Percentiles rank a stretch among this genome's conserved stretches.
Conservation (phyloP, 2,888 invertebrate genomes). For the Scaptodrosophila latifasciaeformis region DNA sequence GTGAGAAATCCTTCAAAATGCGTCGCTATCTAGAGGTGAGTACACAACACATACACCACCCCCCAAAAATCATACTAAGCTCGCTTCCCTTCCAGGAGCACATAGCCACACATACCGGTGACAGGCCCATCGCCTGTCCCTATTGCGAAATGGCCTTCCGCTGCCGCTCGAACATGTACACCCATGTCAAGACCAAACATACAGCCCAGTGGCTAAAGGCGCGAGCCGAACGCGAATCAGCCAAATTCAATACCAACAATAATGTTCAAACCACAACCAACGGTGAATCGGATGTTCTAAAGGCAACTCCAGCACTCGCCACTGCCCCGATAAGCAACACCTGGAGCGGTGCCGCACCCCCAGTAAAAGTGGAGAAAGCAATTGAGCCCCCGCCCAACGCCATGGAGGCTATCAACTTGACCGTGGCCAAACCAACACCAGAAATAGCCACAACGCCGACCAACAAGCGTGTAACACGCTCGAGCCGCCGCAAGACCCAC, state of each 20-base stretch:
- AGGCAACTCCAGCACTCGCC: not conserved
- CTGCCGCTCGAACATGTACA: slow-evolving; percentile 60
- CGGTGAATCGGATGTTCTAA: slow-evolving; percentile 9
- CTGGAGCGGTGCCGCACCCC: not conserved
- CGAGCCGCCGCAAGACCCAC: slow-evolving; percentile 56
- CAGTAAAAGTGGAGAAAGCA: not conserved
- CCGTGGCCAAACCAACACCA: slow-evolving; percentile 34
- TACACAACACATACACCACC: too few species aligned
- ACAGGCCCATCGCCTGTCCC: slow-evolving; percentile 51
- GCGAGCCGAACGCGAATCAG: slow-evolving; percentile 54
- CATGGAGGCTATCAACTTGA: slow-evolving; percentile 48
- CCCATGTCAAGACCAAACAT: slow-evolving; percentile 55
- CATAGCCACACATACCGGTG: slow-evolving; percentile 56
- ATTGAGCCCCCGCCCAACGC: too few species aligned
- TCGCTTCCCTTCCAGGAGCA: slow-evolving; percentile 31
- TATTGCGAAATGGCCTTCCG: slow-evolving; percentile 58
- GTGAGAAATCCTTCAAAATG: slow-evolving; percentile 64
- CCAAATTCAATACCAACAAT: slow-evolving; percentile 42
- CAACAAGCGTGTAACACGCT: slow-evolving; percentile 35
- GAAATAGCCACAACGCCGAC: slow-evolving; percentile 12
- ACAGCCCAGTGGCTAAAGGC: slow-evolving; percentile 54
- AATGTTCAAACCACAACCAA: slow-evolving; percentile 24
- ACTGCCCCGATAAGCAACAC: not conserved
- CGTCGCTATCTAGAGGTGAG: slow-evolving; percentile 49
- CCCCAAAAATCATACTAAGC: too few species aligned